A percentile compares a stretch with the other conserved stretches of the same genome.
These are phyloP conservation scores for Gnathonemus longibarbis DNA, from an alignment of 2,113 vertebrate genomes.

Conservation along the genomic window DNA sequence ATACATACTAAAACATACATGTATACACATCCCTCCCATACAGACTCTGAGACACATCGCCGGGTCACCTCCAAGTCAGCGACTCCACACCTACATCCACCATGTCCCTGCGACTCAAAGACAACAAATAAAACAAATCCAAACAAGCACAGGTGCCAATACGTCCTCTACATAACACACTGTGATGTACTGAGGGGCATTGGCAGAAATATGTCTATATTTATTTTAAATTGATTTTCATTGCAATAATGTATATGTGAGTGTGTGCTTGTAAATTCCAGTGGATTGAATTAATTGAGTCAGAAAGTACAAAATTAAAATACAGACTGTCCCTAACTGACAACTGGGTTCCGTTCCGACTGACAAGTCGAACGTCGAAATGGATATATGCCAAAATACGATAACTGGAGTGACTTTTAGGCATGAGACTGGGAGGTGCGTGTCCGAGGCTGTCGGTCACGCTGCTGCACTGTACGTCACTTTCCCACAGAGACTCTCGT, in stretches of 20 bases:
- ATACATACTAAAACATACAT: background rate
- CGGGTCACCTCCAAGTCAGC: background rate
- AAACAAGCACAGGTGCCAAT: background rate
- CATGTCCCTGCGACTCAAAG: background rate
- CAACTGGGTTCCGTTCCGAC: no score
- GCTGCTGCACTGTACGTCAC: background rate
- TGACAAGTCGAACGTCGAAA: no score
- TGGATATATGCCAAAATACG: background rate
- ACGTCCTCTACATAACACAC: background rate
- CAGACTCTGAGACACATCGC: background rate
- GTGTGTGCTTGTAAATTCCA: background rate
- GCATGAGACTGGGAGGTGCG: background rate
- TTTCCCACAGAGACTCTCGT: background rate
- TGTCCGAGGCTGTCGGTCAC: background rate
- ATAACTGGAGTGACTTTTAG: background rate
- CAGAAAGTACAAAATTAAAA: background rate
- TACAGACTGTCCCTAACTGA: background rate
- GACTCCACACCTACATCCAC: background rate
- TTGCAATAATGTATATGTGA: background rate
- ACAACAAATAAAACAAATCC: background rate
- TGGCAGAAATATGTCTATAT: background rate
- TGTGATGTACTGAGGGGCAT: background rate
- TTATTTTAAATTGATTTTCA: background rate
- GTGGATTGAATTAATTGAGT: background rate
- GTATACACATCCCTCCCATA: background rate